phyloP scores from a whole-genome alignment of 2,888 invertebrate species.

The Ceriagrion tenellum region DNA sequence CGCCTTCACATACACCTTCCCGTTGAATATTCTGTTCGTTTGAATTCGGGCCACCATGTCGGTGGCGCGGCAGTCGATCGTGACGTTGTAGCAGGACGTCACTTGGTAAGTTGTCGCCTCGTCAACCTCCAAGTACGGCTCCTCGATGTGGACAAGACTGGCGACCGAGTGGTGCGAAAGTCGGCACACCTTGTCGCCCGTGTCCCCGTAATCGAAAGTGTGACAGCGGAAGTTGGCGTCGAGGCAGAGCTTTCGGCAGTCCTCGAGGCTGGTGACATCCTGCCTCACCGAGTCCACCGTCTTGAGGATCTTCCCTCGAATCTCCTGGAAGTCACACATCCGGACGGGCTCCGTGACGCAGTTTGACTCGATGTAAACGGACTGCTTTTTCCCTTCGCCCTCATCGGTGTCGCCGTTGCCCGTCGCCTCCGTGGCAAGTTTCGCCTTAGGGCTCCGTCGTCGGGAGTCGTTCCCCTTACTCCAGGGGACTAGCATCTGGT shows the following conservation, averaged over 20 bases:
- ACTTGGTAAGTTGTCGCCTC: conserved; percentile 77
- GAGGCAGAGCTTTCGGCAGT: conserved; percentile 76
- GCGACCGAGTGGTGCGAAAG: conserved; percentile 77
- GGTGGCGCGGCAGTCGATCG: conserved; percentile 77
- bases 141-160: conserved; percentile 74
- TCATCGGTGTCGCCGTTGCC: background rate
- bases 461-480: background rate
- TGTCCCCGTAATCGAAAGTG: conserved; percentile 77
- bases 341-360: conserved; percentile 76
- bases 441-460: conserved; percentile 12
- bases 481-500: conserved; percentile 25
- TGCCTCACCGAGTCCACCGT: conserved; percentile 76
- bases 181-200: conserved; percentile 76
- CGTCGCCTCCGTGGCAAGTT: background rate
- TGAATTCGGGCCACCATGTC: conserved; percentile 77
- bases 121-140: conserved; percentile 76
- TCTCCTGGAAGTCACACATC: conserved; percentile 76
- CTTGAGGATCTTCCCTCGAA: conserved; percentile 75
- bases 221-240: conserved; percentile 76
- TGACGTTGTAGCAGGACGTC: conserved; percentile 77
- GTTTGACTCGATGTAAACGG: conserved; percentile 77
- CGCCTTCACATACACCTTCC: conserved; percentile 78
- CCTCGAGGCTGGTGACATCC: conserved; percentile 76
- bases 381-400: conserved; percentile 69
- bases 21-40: conserved; percentile 78